A percentile compares a stretch with the other conserved stretches of the same genome.
Evolutionary conservation across 2,797 vertebrate species (phyloP).

Genomic region (Adrianichthys oophorus): DNA sequence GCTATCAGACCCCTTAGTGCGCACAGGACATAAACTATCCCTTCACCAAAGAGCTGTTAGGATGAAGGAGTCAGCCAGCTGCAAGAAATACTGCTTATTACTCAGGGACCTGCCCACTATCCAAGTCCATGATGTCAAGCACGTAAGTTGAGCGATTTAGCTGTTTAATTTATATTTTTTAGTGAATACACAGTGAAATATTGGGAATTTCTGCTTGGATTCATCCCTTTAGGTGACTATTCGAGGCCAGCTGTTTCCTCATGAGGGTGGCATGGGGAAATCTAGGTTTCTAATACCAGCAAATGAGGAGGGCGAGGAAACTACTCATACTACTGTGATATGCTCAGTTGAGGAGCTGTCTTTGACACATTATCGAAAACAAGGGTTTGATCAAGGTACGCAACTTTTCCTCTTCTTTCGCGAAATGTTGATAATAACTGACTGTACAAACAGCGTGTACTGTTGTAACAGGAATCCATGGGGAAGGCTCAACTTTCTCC

Average conservation of each 20-base stretch:
- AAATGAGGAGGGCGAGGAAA: constrained; percentile 41
- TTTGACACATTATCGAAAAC: constrained; percentile 83
- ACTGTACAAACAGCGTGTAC: background rate
- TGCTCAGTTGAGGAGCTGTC: constrained; percentile 95
- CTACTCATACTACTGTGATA: constrained; percentile 76
- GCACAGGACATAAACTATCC: constrained; percentile 89
- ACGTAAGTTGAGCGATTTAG: constrained; percentile 76
- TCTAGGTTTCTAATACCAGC: constrained; percentile 87
- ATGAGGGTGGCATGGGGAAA: constrained; percentile 87
- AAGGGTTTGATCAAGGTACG: constrained; percentile 92
- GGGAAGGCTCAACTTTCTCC: constrained; percentile 93
- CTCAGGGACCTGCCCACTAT: constrained; percentile 80
- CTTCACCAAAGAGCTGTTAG: constrained; percentile 88
- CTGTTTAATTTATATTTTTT: background rate
- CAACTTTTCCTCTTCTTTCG: background rate
- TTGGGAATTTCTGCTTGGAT: background rate
- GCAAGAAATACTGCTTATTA: constrained; percentile 75
- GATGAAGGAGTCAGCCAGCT: constrained; percentile 85
- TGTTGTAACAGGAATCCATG: constrained; percentile 86
- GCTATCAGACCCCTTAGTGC: constrained; percentile 85
- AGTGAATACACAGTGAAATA: background rate
- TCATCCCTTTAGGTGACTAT: constrained; percentile 86
- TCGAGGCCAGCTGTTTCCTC: constrained; percentile 91
- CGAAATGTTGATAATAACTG: background rate
- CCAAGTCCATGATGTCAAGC: constrained; percentile 82